phyloP scores from a whole-genome alignment of 2,797 vertebrate species.

The Benthosema pterotum region DNA sequence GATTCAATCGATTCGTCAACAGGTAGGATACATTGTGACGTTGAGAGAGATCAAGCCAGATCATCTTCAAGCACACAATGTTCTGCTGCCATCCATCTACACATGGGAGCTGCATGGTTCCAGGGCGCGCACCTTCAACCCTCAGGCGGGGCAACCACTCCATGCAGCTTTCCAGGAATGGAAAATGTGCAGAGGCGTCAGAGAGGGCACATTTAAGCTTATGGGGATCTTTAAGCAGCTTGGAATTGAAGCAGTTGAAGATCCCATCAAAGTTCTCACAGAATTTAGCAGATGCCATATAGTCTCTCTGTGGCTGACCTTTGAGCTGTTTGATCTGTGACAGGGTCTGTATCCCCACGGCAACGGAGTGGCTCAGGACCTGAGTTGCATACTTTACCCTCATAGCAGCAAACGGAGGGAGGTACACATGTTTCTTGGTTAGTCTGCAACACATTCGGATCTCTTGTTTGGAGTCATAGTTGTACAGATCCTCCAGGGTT shows the following conservation, averaged over 20 bases:
- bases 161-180: no score
- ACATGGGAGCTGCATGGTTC: no score
- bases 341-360: slow-evolving; percentile 16
- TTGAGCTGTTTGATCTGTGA: slow-evolving; percentile 16
- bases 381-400: slow-evolving; percentile 18
- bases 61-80: no score
- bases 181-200: slow-evolving; percentile 4
- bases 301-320: slow-evolving; percentile 17
- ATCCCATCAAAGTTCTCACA: slow-evolving; percentile 20
- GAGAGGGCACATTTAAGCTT: slow-evolving; percentile 22
- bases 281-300: slow-evolving; percentile 22
- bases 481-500: slow-evolving; percentile 3
- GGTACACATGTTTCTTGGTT: slow-evolving; percentile 18
- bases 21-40: no score
- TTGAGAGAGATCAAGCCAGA: no score
- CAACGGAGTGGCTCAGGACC: slow-evolving; percentile 23
- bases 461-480: slow-evolving; percentile 7
- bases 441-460: slow-evolving; percentile 12
- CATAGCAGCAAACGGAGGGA: slow-evolving; percentile 19
- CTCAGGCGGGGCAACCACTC: slow-evolving; percentile 21
- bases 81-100: no score
- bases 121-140: no score
- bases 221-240: slow-evolving; percentile 17
- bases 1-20: slow-evolving; percentile 14
- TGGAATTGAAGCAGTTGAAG: slow-evolving; percentile 27